Base-by-base conservation (phyloP, 2,888 invertebrate species). In the Odontocerum albicorne region DNA sequence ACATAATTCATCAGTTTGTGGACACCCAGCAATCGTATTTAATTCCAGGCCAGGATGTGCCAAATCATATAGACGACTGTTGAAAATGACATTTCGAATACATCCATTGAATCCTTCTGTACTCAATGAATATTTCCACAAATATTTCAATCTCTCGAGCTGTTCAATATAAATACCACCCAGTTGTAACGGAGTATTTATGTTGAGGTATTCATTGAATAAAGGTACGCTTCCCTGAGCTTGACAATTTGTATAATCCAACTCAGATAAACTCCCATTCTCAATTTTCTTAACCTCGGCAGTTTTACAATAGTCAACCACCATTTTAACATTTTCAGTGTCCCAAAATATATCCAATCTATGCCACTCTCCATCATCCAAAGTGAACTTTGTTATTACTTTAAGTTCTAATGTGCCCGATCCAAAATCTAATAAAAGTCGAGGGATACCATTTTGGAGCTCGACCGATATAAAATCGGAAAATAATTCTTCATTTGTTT, bases 361-460 rank as follows among this genome's bases (percentile, higher is more conserved):
- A 73, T 99, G 99, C 98, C 99, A 99, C 71, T 94, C 92, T 4
- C 97, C 97, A 68, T 99, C 98, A 68, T 95, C 92, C 58, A 96
- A 75, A 0, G 88, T 86, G 68, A 88, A 87, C 66, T 91, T 90
- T 0, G 91, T 90, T 72, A 90, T 88, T 0, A 92, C 89, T 67
- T 88, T 83, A 46, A 91, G 74, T 70, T 93, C 95, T 60, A 92
- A 75, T 0, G 95, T 93, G 15, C 96, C 96, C 0, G 94, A 92
- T 1, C 98, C 98, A 70, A 97, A 96, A 74, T 97, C 95, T 57
- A 98, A 85, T 10, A 94, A 78, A 33, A 98, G 74, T 60, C 93
- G 79, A 0, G 96, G 96, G 68, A 90, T 90, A 16, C 97, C 97
- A 55, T 92, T 85, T 68, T 92, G 90, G 66, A 99, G 71, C 73